Conservation (phyloP, 2,113 vertebrate species). For the Xiphophorus couchianus region DNA sequence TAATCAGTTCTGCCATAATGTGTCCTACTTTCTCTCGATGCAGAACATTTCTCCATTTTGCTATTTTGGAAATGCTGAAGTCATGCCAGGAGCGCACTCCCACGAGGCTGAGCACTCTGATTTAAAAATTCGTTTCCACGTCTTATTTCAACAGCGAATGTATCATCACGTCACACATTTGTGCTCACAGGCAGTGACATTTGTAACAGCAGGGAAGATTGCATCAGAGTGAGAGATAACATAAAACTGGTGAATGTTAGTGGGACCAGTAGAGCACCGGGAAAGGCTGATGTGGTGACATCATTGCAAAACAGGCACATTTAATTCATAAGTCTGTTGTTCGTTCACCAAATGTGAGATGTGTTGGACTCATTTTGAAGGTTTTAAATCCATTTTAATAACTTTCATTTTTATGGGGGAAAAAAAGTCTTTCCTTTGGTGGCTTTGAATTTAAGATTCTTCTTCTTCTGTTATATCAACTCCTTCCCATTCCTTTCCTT, state of each 20-base stretch:
- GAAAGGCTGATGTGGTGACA: slow-evolving; percentile 28
- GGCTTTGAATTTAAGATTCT: slow-evolving; percentile 47
- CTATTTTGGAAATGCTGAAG: slow-evolving; percentile 45
- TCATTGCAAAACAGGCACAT: slow-evolving; percentile 21
- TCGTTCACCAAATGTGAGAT: slow-evolving; percentile 28
- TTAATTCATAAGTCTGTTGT: slow-evolving; percentile 31
- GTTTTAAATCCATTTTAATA: slow-evolving; percentile 36
- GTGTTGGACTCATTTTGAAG: slow-evolving; percentile 23
- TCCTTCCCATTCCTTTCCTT: slow-evolving; percentile 35
- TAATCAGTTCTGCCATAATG: slow-evolving; percentile 51
- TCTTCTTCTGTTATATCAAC: slow-evolving; percentile 43
- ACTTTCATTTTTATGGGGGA: slow-evolving; percentile 26
- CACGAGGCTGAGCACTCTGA: slow-evolving; percentile 39
- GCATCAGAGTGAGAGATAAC: slow-evolving; percentile 61
- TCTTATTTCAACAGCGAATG: slow-evolving; percentile 65
- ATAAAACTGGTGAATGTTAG: slow-evolving; percentile 65
- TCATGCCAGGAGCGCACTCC: slow-evolving; percentile 29
- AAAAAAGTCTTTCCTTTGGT: slow-evolving; percentile 29
- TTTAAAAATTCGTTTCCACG: slow-evolving; percentile 62
- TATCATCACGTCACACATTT: slow-evolving; percentile 48
- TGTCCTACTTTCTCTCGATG: slow-evolving; percentile 64
- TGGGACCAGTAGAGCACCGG: slow-evolving; percentile 42
- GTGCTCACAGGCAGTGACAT: slow-evolving; percentile 62
- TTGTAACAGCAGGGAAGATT: slow-evolving; percentile 63
- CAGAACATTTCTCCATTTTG: slow-evolving; percentile 39